Percentiles rank a stretch among this genome's conserved stretches.
Evolutionary conservation across 1,140 invertebrate species (phyloP).

Genomic region (Laupala kohalensis): DNA sequence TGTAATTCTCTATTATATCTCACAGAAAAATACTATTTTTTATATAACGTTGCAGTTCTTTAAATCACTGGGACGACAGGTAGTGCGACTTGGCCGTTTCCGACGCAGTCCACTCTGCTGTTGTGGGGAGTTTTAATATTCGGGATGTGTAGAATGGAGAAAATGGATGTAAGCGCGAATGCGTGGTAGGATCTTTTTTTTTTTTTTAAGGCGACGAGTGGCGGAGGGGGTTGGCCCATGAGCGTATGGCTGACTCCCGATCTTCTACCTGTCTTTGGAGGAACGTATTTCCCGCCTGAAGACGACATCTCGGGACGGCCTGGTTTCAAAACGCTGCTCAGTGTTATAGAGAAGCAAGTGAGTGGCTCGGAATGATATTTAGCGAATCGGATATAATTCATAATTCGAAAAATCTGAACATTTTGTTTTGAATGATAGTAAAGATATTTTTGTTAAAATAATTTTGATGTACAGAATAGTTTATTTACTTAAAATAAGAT

Average conservation of each 20-base stretch:
- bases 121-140: too few species aligned
- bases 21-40: too few species aligned
- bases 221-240: constrained; percentile 84
- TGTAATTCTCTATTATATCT: too few species aligned
- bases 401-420: too few species aligned
- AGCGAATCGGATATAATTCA: neutral
- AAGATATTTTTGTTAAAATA: neutral
- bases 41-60: too few species aligned
- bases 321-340: constrained; percentile 67
- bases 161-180: too few species aligned
- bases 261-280: constrained; percentile 69
- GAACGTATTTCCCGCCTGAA: constrained; percentile 62
- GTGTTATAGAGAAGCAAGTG: constrained; percentile 46
- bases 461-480: neutral
- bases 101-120: too few species aligned
- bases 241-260: constrained; percentile 86
- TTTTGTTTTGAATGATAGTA: neutral
- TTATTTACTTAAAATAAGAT: neutral
- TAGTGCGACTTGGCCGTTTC: too few species aligned
- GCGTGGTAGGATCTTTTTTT: too few species aligned
- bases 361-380: neutral
- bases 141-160: too few species aligned
- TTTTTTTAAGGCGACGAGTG: constrained; percentile 64
- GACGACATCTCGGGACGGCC: constrained; percentile 59
- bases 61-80: too few species aligned